These are phyloP conservation scores for Trissolcus basalis DNA, from an alignment of 1,140 invertebrate species.

Conservation along the genomic window DNA sequence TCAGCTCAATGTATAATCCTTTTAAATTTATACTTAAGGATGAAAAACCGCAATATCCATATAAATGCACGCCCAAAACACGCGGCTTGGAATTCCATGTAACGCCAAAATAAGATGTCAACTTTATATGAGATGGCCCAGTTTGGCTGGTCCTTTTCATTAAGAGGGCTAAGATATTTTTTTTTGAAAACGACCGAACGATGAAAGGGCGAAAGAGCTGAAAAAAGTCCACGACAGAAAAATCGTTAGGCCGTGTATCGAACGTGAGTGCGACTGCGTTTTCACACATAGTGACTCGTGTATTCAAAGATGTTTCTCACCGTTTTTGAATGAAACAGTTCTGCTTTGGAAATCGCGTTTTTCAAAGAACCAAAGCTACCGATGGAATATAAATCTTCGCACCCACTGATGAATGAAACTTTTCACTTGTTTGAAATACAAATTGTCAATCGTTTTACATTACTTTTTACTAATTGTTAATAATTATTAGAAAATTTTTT, in stretches of 20 bases:
- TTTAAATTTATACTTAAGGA: neutral
- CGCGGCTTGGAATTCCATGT: slow-evolving; percentile 10
- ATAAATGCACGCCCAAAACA: slow-evolving; percentile 17
- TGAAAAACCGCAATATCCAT: slow-evolving; percentile 26
- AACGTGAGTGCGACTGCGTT: slow-evolving; percentile 40
- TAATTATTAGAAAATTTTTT: too few relatives aligned
- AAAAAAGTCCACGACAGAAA: slow-evolving; percentile 29
- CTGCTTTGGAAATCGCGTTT: slow-evolving; percentile 42
- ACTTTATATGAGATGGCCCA: slow-evolving; percentile 10
- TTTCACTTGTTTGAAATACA: too few relatives aligned
- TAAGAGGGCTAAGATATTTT: slow-evolving; percentile 1
- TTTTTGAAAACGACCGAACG: neutral
- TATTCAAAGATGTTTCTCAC: slow-evolving; percentile 20
- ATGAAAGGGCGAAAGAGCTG: slow-evolving; percentile 25
- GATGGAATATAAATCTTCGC: slow-evolving; percentile 52
- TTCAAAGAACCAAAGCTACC: slow-evolving; percentile 35
- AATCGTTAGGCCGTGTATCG: slow-evolving; percentile 19
- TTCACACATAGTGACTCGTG: slow-evolving; percentile 25
- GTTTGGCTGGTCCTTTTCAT: slow-evolving; percentile 17
- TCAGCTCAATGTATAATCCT: slow-evolving; percentile 9
- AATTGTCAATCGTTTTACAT: too few relatives aligned
- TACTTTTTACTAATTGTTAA: too few relatives aligned
- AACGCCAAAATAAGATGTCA: slow-evolving; percentile 25
- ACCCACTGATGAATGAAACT: neutral
- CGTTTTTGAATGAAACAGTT: slow-evolving; percentile 39